Percentiles rank a stretch among this genome's conserved stretches.
Conservation (phyloP, 64 coral and sea anemone species). For the Dendronephthya gigantea region DNA sequence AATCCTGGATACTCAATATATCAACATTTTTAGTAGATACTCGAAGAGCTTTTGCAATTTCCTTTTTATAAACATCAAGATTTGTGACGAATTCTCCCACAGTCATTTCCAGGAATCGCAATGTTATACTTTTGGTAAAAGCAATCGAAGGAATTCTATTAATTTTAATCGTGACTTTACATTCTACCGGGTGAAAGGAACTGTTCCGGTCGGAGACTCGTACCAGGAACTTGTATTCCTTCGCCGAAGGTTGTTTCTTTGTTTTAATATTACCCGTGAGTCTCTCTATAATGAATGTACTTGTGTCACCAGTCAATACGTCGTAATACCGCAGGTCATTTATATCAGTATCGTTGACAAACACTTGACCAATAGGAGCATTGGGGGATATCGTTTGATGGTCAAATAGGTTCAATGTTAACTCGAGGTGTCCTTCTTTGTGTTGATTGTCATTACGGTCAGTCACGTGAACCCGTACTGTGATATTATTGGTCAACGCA, state of each 20-base stretch:
- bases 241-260: slow-evolving; percentile 37
- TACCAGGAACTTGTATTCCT: slow-evolving; percentile 41
- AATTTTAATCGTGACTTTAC: slow-evolving; percentile 53
- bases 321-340: slow-evolving; percentile 58
- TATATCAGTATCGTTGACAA: slow-evolving; percentile 68
- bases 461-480: slow-evolving; percentile 44
- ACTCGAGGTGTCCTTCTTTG: slow-evolving; percentile 34
- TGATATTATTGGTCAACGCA: slow-evolving; percentile 17
- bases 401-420: not conserved
- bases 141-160: slow-evolving; percentile 49
- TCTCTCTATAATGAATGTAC: slow-evolving; percentile 47
- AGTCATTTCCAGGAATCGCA: slow-evolving; percentile 32
- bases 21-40: slow-evolving; percentile 50
- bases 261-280: slow-evolving; percentile 51
- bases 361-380: slow-evolving; percentile 61
- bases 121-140: slow-evolving; percentile 55
- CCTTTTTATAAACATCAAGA: slow-evolving; percentile 44
- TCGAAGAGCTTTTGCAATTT: slow-evolving; percentile 41
- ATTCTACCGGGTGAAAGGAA: slow-evolving; percentile 32
- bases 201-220: slow-evolving; percentile 49
- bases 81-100: slow-evolving; percentile 31
- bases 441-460: slow-evolving; percentile 90
- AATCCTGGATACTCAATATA: slow-evolving; percentile 65
- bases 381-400: slow-evolving; percentile 46
- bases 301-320: slow-evolving; percentile 22